Percentiles rank a stretch among this genome's conserved stretches.
phyloP scores from a whole-genome alignment of 1,140 invertebrate genomes.

The Microplitis mediator region DNA sequence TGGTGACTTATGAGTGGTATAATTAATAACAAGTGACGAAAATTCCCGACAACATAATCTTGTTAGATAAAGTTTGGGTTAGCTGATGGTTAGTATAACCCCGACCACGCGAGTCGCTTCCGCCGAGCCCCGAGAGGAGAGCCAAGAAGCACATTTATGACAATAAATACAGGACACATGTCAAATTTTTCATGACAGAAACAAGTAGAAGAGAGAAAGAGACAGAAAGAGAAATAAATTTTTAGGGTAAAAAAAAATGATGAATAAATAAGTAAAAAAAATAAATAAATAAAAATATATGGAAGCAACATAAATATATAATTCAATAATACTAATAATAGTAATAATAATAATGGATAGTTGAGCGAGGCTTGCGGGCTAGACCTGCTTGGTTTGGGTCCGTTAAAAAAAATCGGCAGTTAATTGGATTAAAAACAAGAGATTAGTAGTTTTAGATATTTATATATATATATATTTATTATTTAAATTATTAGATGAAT shows the following conservation, averaged over 20 bases:
- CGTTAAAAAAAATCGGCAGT: constrained; percentile 22
- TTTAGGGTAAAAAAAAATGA: too few relatives aligned
- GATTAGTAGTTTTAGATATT: constrained; percentile 21
- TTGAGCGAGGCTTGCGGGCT: constrained; percentile 21
- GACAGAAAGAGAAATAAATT: not conserved
- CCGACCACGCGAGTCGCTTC: constrained; percentile 57
- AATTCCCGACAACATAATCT: constrained; percentile 17
- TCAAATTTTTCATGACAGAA: constrained; percentile 40
- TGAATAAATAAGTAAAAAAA: too few relatives aligned
- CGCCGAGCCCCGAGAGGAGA: constrained; percentile 63
- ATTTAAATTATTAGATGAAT: too few relatives aligned
- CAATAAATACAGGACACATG: constrained; percentile 17
- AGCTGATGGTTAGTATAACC: constrained; percentile 55
- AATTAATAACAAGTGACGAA: not conserved
- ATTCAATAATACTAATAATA: too few relatives aligned
- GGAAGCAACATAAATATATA: too few relatives aligned
- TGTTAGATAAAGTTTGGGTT: constrained; percentile 44
- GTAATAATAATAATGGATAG: not conserved
- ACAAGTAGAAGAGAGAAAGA: constrained; percentile 31
- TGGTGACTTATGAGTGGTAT: too few relatives aligned
- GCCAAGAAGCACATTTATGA: constrained; percentile 52
- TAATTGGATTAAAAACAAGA: constrained; percentile 23
- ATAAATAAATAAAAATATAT: too few relatives aligned
- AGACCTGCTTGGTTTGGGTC: constrained; percentile 23
- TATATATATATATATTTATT: not conserved